Percentiles rank a stretch among this genome's conserved stretches.
phyloP scores from a whole-genome alignment of 2,888 invertebrate genomes.

The Clivina fossor region DNA sequence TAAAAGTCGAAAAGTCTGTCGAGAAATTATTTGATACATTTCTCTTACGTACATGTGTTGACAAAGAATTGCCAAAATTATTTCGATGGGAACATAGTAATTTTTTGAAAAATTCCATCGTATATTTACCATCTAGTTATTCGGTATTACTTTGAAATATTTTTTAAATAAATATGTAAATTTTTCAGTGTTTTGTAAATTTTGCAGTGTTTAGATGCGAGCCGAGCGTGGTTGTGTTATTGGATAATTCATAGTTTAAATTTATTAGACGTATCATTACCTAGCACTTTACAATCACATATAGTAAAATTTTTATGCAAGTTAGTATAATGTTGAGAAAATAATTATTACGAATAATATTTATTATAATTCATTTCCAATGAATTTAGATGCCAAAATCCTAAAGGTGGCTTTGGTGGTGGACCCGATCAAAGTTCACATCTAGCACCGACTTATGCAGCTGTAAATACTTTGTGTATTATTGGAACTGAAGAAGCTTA shows the following conservation, averaged over 20 bases:
- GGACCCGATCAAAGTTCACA: conserved; percentile 93
- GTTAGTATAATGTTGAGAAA: conserved; percentile 47
- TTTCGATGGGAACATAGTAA: conserved; percentile 65
- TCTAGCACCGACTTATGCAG: conserved; percentile 96
- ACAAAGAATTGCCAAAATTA: conserved; percentile 62
- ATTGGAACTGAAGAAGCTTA: conserved; percentile 81
- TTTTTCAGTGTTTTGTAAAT: conserved; percentile 39
- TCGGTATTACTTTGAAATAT: conserved; percentile 56
- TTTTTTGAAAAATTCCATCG: conserved; percentile 69
- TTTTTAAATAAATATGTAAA: conserved; percentile 31
- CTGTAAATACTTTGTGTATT: conserved; percentile 88
- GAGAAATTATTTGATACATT: conserved; percentile 58
- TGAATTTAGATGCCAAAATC: conserved; percentile 73
- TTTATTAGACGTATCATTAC: conserved; percentile 67
- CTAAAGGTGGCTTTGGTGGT: conserved; percentile 88
- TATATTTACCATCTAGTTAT: conserved; percentile 68
- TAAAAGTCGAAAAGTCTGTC: conserved; percentile 60
- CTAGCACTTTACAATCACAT: conserved; percentile 57
- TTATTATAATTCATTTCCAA: no score
- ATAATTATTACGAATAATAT: no score
- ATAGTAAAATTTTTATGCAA: conserved; percentile 63
- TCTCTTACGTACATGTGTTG: conserved; percentile 55
- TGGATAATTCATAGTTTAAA: conserved; percentile 94
- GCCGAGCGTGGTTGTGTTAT: conserved; percentile 95
- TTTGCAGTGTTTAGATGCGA: conserved; percentile 81